Evolutionary conservation across 2,888 invertebrate species (phyloP).

Genomic region (Brachylomia viminalis): DNA sequence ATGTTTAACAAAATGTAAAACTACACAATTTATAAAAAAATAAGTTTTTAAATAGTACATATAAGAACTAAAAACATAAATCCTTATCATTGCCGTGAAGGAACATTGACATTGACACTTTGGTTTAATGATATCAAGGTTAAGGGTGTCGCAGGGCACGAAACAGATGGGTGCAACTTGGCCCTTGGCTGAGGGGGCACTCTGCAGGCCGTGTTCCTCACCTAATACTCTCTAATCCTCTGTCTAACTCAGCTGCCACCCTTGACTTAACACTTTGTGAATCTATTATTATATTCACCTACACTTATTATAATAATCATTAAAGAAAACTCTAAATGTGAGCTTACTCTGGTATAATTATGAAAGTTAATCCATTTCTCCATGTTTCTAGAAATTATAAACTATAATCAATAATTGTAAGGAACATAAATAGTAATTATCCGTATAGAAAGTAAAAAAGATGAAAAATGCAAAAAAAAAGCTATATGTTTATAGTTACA

Average conservation of each 20-base stretch:
- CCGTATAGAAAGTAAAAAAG: constrained; percentile 30
- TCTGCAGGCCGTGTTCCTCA: constrained; percentile 12
- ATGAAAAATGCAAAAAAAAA: constrained; percentile 33
- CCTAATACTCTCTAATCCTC: constrained; percentile 27
- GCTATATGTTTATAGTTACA: constrained; percentile 47
- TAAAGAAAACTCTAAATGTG: constrained; percentile 54
- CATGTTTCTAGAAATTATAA: constrained; percentile 49
- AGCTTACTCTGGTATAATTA: constrained; percentile 42
- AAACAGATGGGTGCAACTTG: constrained; percentile 22
- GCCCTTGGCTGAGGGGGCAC: constrained; percentile 6
- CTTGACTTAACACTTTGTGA: constrained; percentile 48
- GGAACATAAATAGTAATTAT: constrained; percentile 42
- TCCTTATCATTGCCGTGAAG: constrained; percentile 16
- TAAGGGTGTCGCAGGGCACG: constrained; percentile 35
- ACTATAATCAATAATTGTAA: constrained; percentile 62
- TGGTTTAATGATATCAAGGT: constrained; percentile 38
- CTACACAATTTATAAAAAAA: constrained; percentile 22
- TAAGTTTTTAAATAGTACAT: constrained; percentile 9
- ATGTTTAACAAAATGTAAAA: constrained; percentile 25
- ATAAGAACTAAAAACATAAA: constrained; percentile 20
- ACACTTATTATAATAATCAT: constrained; percentile 28
- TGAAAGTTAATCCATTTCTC: constrained; percentile 35
- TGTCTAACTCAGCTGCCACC: constrained; percentile 35
- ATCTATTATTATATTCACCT: constrained; percentile 41
- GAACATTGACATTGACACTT: constrained; percentile 65